phyloP scores from a whole-genome alignment of 2,888 invertebrate species.

The Aspidiotus destructor region DNA sequence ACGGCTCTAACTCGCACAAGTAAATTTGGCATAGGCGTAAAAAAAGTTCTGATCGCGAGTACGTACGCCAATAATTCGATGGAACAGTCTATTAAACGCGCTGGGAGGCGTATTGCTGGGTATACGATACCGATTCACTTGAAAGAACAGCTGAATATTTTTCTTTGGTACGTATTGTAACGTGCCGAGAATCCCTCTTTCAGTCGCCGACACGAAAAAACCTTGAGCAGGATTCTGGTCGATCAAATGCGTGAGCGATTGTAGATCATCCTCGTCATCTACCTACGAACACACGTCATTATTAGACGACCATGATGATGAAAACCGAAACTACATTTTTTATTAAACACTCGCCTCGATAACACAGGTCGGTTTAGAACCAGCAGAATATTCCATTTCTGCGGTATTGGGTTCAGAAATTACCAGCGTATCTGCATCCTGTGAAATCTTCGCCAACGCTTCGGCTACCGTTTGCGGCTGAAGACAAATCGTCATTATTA shows the following conservation, averaged over 20 bases:
- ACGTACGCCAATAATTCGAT: slow-evolving; percentile 48
- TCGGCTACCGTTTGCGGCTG: too few relatives aligned
- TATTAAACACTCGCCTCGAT: slow-evolving; percentile 49
- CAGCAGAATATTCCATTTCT: slow-evolving; percentile 56
- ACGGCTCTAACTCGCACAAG: too few relatives aligned
- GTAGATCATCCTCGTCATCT: slow-evolving; percentile 73
- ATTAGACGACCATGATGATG: not conserved
- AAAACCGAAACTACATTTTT: not conserved
- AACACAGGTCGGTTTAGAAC: slow-evolving; percentile 70
- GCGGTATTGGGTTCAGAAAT: slow-evolving; percentile 48
- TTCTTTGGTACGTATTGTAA: slow-evolving; percentile 59
- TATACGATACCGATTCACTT: slow-evolving; percentile 57
- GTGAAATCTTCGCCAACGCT: too few relatives aligned
- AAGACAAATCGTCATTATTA: too few relatives aligned
- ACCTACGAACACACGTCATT: slow-evolving; percentile 45
- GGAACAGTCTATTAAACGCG: slow-evolving; percentile 46
- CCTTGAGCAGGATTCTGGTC: slow-evolving; percentile 65
- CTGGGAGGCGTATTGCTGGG: slow-evolving; percentile 45
- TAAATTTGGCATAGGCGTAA: too few relatives aligned
- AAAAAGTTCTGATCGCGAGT: too few relatives aligned
- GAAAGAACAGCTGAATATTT: slow-evolving; percentile 74
- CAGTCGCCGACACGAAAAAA: slow-evolving; percentile 69
- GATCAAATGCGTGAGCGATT: slow-evolving; percentile 61
- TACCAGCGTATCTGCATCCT: too few relatives aligned
- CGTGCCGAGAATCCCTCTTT: slow-evolving; percentile 42